Evolutionary conservation across 2,797 vertebrate genomes (phyloP), one percentile per base, ranked within the genome.

Genomic region (Orientallactaga sibirica): DNA sequence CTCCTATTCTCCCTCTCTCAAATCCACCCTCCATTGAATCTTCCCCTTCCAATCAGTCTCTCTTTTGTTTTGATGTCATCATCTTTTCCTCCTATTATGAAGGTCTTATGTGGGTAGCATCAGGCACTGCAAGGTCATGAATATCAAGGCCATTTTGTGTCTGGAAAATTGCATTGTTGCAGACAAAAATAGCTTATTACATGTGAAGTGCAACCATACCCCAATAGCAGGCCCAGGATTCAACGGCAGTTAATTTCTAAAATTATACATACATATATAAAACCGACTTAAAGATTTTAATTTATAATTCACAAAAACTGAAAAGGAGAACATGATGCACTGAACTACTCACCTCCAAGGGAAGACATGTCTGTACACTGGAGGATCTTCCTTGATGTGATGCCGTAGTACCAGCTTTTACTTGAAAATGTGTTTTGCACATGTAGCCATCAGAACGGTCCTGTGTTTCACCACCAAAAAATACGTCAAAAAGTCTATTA

Each of bases 371-470:
- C 11, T 33, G 48, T 5, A 61, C 68, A 33, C 48, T 64, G 27
- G 29, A 81, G 84, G 88, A 90, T 97, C 88, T 97, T 97, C 90
- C 96, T 82, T 75, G 93, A 83, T 83, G 96, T 96, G 97, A 86
- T 90, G 94, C 25, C 71, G 86, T 29, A 78, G 85, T 95, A 96
- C 95, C 87, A 10, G 93, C 97, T 96, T 96, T 98, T 93, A 97
- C 91, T 96, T 98, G 97, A 95, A 99, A 98, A 88, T 98, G 97
- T 86, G 95, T 98, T 98, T 99, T 98, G 97, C 97, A 98, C 97
- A 98, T 98, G 97, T 98, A 98, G 95, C 98, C 98, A 96, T 99
- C 99, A 92, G 97, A 95, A 94, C 92, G 94, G 83, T 98, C 98
- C 98, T 99, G 97, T 41, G 29, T 96, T 86, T 68, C 96, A 97